Evolutionary conservation across 2,888 invertebrate genomes (phyloP).

Genomic region (Yponomeuta sedellus): DNA sequence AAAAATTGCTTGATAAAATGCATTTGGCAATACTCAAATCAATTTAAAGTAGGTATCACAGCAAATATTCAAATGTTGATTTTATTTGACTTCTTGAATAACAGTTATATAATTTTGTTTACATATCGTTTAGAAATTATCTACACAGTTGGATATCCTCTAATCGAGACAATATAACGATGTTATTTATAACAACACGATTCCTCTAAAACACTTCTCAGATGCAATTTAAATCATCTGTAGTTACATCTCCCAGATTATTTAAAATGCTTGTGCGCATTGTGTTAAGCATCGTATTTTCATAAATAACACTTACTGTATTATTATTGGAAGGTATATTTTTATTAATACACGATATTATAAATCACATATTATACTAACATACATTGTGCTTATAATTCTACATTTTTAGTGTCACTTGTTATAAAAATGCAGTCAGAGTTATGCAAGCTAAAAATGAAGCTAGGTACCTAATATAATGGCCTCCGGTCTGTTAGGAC

Average conservation of each 20-base stretch:
- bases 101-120: conserved; percentile 3
- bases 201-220: not conserved
- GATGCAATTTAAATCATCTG: too few relatives aligned
- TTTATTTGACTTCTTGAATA: not conserved
- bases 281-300: too few relatives aligned
- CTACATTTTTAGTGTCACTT: not conserved
- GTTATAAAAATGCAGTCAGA: not conserved
- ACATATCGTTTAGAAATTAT: not conserved
- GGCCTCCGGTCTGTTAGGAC: too few relatives aligned
- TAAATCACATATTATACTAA: not conserved
- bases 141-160: not conserved
- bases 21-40: not conserved
- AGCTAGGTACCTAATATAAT: too few relatives aligned
- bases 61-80: conserved; percentile 10
- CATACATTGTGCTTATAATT: not conserved
- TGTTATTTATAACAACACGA: too few relatives aligned
- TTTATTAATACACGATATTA: not conserved
- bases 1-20: not conserved
- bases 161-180: not conserved
- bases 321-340: not conserved
- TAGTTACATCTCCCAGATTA: too few relatives aligned
- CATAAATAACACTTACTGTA: too few relatives aligned
- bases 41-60: conserved; percentile 17
- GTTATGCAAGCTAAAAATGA: not conserved
- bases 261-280: too few relatives aligned